A percentile compares a stretch with the other conserved stretches of the same genome.
phyloP scores from a whole-genome alignment of 2,888 invertebrate species.

The Tetropium fuscum region DNA sequence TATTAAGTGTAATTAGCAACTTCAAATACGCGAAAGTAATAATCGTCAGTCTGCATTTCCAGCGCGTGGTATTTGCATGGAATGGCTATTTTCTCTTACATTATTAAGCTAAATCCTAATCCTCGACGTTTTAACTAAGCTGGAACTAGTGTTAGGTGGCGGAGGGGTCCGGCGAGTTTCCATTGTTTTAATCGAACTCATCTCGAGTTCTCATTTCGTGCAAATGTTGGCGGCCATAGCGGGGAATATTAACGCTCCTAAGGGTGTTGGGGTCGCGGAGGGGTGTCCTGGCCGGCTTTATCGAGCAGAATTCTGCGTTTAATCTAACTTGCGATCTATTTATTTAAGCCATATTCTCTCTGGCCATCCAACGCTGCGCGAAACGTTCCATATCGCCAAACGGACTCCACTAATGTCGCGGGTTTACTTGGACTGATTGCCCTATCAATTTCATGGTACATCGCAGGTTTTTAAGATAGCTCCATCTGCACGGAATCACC shows the following conservation, averaged over 20 bases:
- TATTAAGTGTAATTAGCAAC: too few relatives aligned
- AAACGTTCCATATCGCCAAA: constrained; percentile 38
- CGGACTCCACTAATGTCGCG: constrained; percentile 38
- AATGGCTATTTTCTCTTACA: constrained; percentile 48
- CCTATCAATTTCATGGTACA: constrained; percentile 9
- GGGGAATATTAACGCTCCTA: constrained; percentile 66
- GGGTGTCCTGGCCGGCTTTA: constrained; percentile 58
- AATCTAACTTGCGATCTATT: constrained; percentile 67
- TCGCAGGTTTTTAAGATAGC: not conserved
- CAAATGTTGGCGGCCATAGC: constrained; percentile 65
- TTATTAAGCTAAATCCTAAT: constrained; percentile 55
- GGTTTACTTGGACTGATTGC: constrained; percentile 28
- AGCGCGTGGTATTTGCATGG: constrained; percentile 29
- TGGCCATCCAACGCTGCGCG: constrained; percentile 32
- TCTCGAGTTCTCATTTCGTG: constrained; percentile 66
- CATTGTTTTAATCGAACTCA: constrained; percentile 67
- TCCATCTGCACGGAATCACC: too few relatives aligned
- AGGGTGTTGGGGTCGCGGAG: constrained; percentile 58
- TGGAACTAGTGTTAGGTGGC: constrained; percentile 55
- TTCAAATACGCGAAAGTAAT: constrained; percentile 36
- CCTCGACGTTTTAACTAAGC: constrained; percentile 54
- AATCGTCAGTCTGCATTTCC: constrained; percentile 31
- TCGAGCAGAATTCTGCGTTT: constrained; percentile 65
- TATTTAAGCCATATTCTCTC: constrained; percentile 59
- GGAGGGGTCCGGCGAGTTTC: constrained; percentile 45